phyloP scores from a whole-genome alignment of 2,113 vertebrate species.

The Sakesphorus luctuosus region DNA sequence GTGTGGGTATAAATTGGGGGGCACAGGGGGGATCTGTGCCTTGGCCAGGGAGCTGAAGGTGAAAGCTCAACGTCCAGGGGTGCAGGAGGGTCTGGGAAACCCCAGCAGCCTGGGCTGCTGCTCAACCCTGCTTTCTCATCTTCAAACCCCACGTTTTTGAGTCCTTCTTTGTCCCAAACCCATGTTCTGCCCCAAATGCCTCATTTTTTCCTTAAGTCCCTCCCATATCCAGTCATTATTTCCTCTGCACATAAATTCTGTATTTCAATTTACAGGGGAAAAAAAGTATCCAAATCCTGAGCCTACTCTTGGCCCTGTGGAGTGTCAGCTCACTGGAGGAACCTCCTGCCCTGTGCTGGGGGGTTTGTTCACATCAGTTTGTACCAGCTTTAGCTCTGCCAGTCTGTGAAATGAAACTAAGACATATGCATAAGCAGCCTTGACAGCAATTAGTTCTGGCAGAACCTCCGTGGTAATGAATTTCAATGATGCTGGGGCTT shows the following conservation, averaged over 20 bases:
- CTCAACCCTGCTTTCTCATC: neutral
- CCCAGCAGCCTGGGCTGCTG: neutral
- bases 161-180: neutral
- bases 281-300: neutral
- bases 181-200: neutral
- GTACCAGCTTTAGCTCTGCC: neutral
- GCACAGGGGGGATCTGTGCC: neutral
- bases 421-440: conserved; percentile 32
- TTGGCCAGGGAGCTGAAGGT: neutral
- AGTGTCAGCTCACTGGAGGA: neutral
- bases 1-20: neutral
- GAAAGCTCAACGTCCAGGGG: neutral
- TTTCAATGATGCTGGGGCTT: conserved; percentile 43
- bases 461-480: conserved; percentile 39
- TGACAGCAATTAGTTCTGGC: conserved; percentile 62
- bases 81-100: neutral
- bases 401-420: neutral
- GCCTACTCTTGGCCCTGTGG: neutral
- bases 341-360: neutral
- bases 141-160: neutral
- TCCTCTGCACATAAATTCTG: neutral
- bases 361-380: neutral
- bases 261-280: neutral
- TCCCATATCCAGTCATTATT: neutral
- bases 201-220: neutral